Evolutionary conservation across 1,140 invertebrate species (phyloP).

Genomic region (Cydia pomonella): DNA sequence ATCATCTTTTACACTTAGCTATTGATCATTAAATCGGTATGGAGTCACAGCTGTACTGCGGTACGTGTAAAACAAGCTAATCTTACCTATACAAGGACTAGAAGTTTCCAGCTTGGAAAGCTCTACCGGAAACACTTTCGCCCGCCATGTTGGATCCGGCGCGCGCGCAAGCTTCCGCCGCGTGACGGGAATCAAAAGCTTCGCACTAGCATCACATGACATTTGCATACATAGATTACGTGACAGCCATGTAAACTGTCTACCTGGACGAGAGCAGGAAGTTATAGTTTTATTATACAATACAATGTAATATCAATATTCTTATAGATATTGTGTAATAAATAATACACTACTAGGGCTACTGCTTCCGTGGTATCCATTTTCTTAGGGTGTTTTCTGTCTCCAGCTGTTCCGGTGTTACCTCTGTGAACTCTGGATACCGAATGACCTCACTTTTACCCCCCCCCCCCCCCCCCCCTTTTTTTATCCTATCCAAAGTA

Average conservation of each 20-base stretch:
- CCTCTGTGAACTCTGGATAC: no score
- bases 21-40: neutral
- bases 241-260: slow-evolving; percentile 64
- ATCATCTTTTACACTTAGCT: no score
- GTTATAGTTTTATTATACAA: slow-evolving; percentile 10
- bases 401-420: no score
- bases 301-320: neutral
- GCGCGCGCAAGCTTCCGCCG: slow-evolving; percentile 71
- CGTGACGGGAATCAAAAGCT: slow-evolving; percentile 76
- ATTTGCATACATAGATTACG: slow-evolving; percentile 74
- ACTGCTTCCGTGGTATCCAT: no score
- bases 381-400: no score
- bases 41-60: neutral
- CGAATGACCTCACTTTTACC: no score
- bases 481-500: no score
- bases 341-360: no score
- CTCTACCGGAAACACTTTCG: slow-evolving; percentile 76
- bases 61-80: slow-evolving; percentile 2
- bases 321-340: neutral
- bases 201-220: slow-evolving; percentile 50
- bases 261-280: slow-evolving; percentile 42
- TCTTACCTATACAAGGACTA: slow-evolving; percentile 41
- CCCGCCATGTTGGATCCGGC: slow-evolving; percentile 78
- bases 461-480: no score
- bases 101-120: slow-evolving; percentile 69